A percentile compares a stretch with the other conserved stretches of the same genome.
Evolutionary conservation across 2,113 vertebrate genomes (phyloP).

Genomic region (Chloropsis cyanopogon): DNA sequence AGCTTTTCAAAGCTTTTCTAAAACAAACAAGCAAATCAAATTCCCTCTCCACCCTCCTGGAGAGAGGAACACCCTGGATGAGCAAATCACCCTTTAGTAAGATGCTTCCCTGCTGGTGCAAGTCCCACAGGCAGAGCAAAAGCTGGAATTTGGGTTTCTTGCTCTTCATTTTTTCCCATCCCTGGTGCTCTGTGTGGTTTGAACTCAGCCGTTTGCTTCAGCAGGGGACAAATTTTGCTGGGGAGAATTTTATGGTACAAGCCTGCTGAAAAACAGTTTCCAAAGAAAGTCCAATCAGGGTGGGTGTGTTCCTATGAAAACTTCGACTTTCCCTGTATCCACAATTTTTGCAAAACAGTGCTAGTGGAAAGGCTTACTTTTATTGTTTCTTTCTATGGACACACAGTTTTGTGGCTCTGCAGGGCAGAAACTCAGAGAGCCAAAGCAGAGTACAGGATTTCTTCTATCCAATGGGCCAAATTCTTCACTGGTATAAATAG

Average conservation of each 20-base stretch:
- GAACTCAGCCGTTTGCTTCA: background rate
- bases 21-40: constrained; percentile 20
- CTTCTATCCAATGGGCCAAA: background rate
- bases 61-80: background rate
- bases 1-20: constrained; percentile 7
- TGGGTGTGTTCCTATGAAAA: background rate
- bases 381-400: background rate
- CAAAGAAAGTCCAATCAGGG: background rate
- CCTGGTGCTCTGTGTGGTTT: background rate
- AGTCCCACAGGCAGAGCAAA: background rate
- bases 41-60: background rate
- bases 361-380: background rate
- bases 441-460: background rate
- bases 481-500: constrained; percentile 13
- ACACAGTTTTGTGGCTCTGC: background rate
- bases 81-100: background rate
- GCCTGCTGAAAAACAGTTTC: background rate
- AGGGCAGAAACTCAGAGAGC: background rate
- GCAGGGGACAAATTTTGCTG: background rate
- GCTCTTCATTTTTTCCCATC: background rate
- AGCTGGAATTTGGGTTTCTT: background rate
- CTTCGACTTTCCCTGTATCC: background rate
- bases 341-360: background rate
- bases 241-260: background rate
- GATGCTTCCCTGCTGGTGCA: background rate